Evolutionary conservation across 2,113 vertebrate genomes (phyloP), one percentile per base, ranked within the genome.

Genomic region (Setophaga petechia): DNA sequence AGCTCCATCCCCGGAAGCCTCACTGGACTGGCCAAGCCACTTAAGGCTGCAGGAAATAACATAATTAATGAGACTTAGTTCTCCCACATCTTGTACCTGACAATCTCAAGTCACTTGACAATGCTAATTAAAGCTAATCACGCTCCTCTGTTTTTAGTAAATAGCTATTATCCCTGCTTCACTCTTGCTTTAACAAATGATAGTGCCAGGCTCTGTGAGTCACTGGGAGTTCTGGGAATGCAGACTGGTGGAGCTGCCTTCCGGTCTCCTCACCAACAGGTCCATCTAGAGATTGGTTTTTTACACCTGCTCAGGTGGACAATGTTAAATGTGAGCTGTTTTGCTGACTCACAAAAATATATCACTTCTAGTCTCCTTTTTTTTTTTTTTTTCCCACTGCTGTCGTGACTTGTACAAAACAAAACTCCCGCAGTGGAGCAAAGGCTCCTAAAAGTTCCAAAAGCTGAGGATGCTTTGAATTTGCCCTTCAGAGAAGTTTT

Each of bases 101-200:
- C 91, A 93, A 90, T 96, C 95, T 94, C 57, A 11, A 95, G 91
- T 78, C 89, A 67, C 88, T 94, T 95, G 95, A 91, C 90, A 85
- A 84, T 94, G 87, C 94, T 96, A 96, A 97, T 97, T 96, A 97
- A 93, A 90, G 88, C 83, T 93, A 84, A 93, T 96, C 90, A 82
- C 21, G 13, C 68, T 92, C 77, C 85, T 66, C 81, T 95, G 94
- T 93, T 96, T 95, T 95, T 94, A 96, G 95, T 97, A 97, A 97
- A 97, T 96, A 97, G 88, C 96, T 87, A 96, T 96, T 95, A 97
- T 27, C 90, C 78, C 90, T 63, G 84, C 89, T 96, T 97, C 94
- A 96, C 92, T 97, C 95, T 96, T 96, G 96, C 95, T 96, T 96
- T 93, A 94, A 90, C 62, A n/a, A 74, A 92, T 90, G 95, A 24